These are phyloP conservation scores for Indri indri DNA, from an alignment of 2,113 vertebrate species.

Conservation along the genomic window DNA sequence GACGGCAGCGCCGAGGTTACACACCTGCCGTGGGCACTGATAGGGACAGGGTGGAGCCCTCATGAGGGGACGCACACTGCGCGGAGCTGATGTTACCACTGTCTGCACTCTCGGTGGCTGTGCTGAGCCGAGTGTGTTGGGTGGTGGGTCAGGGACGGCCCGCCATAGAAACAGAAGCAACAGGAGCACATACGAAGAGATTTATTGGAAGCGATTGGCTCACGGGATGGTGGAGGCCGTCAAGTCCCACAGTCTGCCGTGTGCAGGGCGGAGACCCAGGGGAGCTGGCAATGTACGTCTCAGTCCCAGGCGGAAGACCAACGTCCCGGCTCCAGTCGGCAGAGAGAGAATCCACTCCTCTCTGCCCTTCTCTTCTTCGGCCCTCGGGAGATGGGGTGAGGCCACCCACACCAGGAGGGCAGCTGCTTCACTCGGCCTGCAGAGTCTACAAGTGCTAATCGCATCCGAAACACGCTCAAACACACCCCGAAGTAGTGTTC, in stretches of 20 bases:
- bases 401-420: too few species aligned
- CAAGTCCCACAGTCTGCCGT: rapidly evolving
- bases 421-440: rapidly evolving
- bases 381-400: rapidly evolving
- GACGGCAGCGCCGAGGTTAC: rapidly evolving
- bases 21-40: rapidly evolving
- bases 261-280: not conserved
- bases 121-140: too few species aligned
- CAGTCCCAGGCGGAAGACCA: rapidly evolving
- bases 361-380: not conserved
- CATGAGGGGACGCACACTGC: rapidly evolving
- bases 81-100: rapidly evolving
- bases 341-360: too few species aligned
- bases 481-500: rapidly evolving
- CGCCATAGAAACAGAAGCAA: not conserved
- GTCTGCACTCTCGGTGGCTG: rapidly evolving
- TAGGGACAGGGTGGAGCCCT: rapidly evolving
- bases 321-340: not conserved
- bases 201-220: rapidly evolving
- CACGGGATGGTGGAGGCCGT: rapidly evolving
- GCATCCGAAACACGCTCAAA: not conserved
- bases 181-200: not conserved
- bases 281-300: rapidly evolving
- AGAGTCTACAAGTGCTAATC: rapidly evolving
- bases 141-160: not conserved